Percentiles rank a stretch among this genome's conserved stretches.
phyloP scores from a whole-genome alignment of 2,113 vertebrate species.

The Pomatorhinus ruficollis region DNA sequence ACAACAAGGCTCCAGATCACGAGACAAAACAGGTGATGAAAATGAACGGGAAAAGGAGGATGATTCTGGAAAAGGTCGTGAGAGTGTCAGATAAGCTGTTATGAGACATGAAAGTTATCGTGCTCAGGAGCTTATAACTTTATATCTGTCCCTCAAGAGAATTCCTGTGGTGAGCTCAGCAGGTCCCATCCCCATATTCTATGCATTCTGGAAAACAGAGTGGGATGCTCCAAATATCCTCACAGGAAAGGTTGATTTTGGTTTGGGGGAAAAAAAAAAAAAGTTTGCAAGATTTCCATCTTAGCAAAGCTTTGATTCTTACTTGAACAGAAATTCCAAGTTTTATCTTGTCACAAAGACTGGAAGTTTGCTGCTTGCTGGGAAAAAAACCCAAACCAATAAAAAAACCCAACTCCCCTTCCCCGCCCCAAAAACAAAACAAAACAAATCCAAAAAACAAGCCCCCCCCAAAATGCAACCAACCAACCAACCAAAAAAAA shows the following conservation, averaged over 20 bases:
- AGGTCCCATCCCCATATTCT: background rate
- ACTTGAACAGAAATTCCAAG: background rate
- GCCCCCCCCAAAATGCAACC: too few relatives aligned
- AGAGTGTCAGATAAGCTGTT: background rate
- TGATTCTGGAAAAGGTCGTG: background rate
- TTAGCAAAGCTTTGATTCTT: slow-evolving; percentile 1
- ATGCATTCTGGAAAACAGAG: background rate
- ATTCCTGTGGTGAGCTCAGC: background rate
- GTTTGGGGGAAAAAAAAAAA: background rate
- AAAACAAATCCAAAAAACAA: background rate
- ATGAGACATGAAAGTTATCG: background rate
- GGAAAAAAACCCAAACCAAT: background rate
- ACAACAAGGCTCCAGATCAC: background rate
- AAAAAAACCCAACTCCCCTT: background rate
- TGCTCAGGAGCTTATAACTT: background rate
- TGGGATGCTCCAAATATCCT: background rate
- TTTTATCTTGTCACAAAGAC: background rate
- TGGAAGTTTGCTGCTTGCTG: background rate
- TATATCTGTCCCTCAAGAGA: background rate
- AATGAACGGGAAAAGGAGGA: background rate
- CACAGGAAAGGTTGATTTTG: background rate
- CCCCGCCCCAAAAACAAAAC: background rate
- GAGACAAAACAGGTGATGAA: background rate
- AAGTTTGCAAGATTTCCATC: background rate
- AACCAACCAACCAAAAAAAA: background rate